Base-by-base conservation (phyloP, 2,888 invertebrate species). In the Hecatera dysodea region DNA sequence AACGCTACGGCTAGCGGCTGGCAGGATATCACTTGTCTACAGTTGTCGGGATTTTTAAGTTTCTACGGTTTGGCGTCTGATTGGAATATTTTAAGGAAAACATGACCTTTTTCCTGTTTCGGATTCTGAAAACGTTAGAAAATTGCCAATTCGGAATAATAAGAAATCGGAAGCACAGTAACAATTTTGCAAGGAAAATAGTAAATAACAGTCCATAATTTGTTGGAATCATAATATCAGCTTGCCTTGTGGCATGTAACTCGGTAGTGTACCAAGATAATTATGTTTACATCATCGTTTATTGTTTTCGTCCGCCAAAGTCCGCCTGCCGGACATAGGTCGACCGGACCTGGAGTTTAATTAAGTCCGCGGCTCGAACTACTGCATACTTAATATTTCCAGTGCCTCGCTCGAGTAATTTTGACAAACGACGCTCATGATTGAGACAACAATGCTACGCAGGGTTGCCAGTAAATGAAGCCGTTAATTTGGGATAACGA, bases 351-450 rank as follows among this genome's bases (percentile, higher is more conserved):
- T 52, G 36, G 11, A 44, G 9, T 61, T 55, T 55, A 55, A 36
- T 55, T 15, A 22, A 36, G 4, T 22, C n/a, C 48, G 50, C 22
- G n/a, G 17, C 42, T 11, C 12, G 6, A 72, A 29, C 8, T 19
- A 17, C 46, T 5, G 5, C 11, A 22, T 24, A 42, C 24, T 33
- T 57, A 56, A 42, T 50, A 48, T 36, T 12, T 17, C 29, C n/a
- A 36, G 36, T 22, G 53, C 8, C 39, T 11, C 11, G 24, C 33
- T 50, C 33, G 17, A 24, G 22, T 70, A 72, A 60, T 72, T n/a
- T 52, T 61, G 62, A 44, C 27, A 22, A 72, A 36, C 22, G 36
- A 61, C 19, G 15, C 19, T 29, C 27, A 27, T 72, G 52, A 71
- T 72, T 61, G 33, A 44, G 44, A 27, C 52, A 72, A 19, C 36